A percentile compares a stretch with the other conserved stretches of the same genome.
Conservation (phyloP, 2,113 vertebrate genomes). For the Cochlearius cochlearius region DNA sequence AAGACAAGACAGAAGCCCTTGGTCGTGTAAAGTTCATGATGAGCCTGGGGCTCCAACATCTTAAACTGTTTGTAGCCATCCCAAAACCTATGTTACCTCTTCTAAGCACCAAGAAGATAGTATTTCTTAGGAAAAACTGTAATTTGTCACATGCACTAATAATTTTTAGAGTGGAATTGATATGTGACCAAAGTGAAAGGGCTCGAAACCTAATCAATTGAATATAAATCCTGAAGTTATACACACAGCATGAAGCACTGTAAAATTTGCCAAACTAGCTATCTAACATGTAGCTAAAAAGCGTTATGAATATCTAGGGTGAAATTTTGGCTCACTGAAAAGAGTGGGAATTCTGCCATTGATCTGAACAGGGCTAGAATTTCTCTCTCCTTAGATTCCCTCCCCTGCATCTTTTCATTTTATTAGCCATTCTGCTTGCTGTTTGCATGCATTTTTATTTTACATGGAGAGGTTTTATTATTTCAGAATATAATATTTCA, state of each 20-base stretch:
- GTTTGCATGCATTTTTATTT: conserved; percentile 29
- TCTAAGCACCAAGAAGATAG: background rate
- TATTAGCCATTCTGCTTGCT: background rate
- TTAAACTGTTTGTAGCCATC: background rate
- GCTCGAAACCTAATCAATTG: background rate
- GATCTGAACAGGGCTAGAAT: background rate
- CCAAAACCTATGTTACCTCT: background rate
- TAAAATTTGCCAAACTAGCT: background rate
- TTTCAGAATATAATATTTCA: conserved; percentile 39
- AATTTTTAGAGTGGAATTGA: background rate
- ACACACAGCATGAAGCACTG: background rate
- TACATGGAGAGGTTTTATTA: background rate
- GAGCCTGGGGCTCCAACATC: background rate
- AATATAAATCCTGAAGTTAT: background rate
- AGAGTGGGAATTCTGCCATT: conserved; percentile 10
- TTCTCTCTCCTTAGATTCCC: background rate
- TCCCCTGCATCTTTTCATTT: background rate
- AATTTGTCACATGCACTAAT: background rate
- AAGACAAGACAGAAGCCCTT: background rate
- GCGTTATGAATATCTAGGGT: background rate
- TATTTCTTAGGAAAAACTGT: background rate
- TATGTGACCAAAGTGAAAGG: background rate
- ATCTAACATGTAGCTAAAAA: background rate
- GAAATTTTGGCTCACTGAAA: background rate
- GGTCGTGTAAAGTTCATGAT: background rate